Percentiles rank a stretch among this genome's conserved stretches.
These are phyloP conservation scores for Pollicipes pollicipes DNA, from an alignment of 1,140 invertebrate genomes.

Conservation along the genomic window DNA sequence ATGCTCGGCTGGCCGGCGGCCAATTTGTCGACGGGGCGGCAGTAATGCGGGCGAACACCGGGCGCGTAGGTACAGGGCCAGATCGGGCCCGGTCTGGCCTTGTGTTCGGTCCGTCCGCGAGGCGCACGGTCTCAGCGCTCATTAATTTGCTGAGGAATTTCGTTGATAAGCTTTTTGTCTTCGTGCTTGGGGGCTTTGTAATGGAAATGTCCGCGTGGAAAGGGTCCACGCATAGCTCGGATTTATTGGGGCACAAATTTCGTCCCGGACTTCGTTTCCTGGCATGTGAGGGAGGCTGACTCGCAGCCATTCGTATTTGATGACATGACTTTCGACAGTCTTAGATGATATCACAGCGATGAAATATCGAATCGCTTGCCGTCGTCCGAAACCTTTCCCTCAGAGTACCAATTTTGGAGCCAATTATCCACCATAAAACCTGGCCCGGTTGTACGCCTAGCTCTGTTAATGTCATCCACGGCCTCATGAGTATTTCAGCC, in stretches of 20 bases:
- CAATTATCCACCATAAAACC: background rate
- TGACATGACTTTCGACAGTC: background rate
- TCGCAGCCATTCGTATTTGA: background rate
- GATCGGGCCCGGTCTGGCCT: no score
- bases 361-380: background rate
- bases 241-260: background rate
- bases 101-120: no score
- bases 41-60: background rate
- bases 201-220: no score
- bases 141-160: no score
- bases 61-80: no score
- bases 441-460: background rate
- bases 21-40: background rate
- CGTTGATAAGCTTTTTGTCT: no score
- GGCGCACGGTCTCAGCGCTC: no score
- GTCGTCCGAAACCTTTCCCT: background rate
- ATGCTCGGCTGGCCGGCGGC: no score
- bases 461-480: background rate
- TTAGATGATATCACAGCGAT: background rate
- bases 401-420: background rate
- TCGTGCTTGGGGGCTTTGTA: no score
- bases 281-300: background rate
- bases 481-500: background rate
- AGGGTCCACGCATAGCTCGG: background rate
- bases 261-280: no score